Percentiles rank a stretch among this genome's conserved stretches.
These are phyloP conservation scores for Eupithecia tripunctaria DNA, from an alignment of 2,888 invertebrate species.

Conservation along the genomic window DNA sequence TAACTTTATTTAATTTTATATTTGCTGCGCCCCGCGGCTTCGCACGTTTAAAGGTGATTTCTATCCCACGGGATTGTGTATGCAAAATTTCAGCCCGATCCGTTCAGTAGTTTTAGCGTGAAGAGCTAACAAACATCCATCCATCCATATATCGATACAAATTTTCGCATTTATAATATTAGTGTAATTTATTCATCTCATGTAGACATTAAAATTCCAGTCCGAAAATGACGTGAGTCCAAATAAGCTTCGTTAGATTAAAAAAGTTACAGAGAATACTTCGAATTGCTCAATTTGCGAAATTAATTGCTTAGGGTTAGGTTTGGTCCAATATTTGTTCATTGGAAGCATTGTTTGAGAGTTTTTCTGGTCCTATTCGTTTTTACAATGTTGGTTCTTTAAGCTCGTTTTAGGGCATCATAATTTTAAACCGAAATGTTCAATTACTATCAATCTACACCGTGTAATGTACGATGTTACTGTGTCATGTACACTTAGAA, in stretches of 20 bases:
- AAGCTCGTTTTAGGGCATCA: background rate
- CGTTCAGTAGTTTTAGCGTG: too few species aligned
- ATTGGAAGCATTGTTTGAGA: constrained; percentile 8
- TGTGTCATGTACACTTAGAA: too few species aligned
- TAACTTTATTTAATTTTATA: too few species aligned
- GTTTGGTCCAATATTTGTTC: background rate
- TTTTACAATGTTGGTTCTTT: background rate
- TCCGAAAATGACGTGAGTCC: background rate
- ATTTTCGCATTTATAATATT: too few species aligned
- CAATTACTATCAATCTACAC: background rate
- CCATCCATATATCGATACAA: too few species aligned
- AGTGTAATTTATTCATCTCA: background rate
- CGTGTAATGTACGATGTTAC: background rate
- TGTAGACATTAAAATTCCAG: constrained; percentile 6
- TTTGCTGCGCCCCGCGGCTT: too few species aligned
- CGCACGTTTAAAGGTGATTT: too few species aligned
- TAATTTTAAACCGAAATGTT: background rate
- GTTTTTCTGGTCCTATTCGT: background rate
- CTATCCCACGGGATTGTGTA: too few species aligned
- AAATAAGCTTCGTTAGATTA: constrained; percentile 30
- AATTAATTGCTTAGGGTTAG: constrained; percentile 9
- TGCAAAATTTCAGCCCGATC: too few species aligned
- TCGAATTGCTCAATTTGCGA: constrained; percentile 13
- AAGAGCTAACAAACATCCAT: too few species aligned
- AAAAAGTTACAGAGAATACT: constrained; percentile 16